Evolutionary conservation across 2,113 vertebrate genomes (phyloP), one percentile per base, ranked within the genome.

Genomic region (Tetraodon nigroviridis): DNA sequence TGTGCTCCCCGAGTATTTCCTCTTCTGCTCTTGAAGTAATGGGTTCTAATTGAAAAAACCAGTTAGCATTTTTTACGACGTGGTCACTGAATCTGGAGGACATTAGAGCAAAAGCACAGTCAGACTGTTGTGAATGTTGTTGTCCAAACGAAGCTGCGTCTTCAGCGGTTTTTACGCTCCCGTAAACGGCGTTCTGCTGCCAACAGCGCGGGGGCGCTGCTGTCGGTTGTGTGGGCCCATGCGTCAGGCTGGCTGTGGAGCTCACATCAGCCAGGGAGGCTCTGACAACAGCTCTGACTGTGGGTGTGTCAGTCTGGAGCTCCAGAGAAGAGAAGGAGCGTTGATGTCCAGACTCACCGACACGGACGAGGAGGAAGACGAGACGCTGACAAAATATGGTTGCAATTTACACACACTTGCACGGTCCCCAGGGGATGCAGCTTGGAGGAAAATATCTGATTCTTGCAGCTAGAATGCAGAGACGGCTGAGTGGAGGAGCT

Each of bases 251-350:
- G 13, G 41, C 22, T 24, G 22, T 5, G 5, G 22, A 24, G 22
- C 3, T 44, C 42, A 44, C 14, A 44, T 16, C 42, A 17, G 42
- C 42, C 77, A 73, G 77, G 0, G 7, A 24, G 54, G 56, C 58
- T 51, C 64, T 67, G 61, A 64, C 71, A 59, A 20, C 47, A 37
- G 37, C n/a, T 40, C 53, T 22, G 15, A 37, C 51, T 67, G 68
- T 27, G 65, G 75, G 72, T 65, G 50, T 22, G 47, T 84, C 78
- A 65, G 11, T 17, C 24, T 41, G 57, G 59, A 42, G 57, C 46
- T 6, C 64, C 69, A 74, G 59, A 75, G 56, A 50, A 60, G 37
- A 62, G 55, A 62, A 42, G 55, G 8, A 50, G 52, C 17, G 29
- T 75, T 53, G 45, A 59, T 54, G 72, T 51, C 55, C 50, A 67